A percentile compares a stretch with the other conserved stretches of the same genome.
phyloP scores from a whole-genome alignment of 2,797 vertebrate species.

The Monodelphis domestica region DNA sequence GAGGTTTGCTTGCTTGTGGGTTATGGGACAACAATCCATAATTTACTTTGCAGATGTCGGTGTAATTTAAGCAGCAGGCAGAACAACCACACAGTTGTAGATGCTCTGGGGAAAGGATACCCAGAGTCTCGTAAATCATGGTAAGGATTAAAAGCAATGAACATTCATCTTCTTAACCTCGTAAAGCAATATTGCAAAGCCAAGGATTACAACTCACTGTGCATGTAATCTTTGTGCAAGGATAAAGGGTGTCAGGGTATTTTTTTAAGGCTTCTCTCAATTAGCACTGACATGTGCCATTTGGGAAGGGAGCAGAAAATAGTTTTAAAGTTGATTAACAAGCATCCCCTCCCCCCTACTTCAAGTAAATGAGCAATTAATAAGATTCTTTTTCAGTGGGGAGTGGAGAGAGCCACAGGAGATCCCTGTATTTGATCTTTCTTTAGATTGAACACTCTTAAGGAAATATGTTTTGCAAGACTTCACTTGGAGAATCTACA shows the following conservation, averaged over 20 bases:
- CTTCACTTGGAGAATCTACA: not conserved
- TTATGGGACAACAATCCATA: conserved; percentile 82
- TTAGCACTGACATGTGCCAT: conserved; percentile 59
- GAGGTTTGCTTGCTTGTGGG: conserved; percentile 80
- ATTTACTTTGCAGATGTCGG: conserved; percentile 85
- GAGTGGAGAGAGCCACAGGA: not conserved
- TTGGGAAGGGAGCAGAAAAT: conserved; percentile 43
- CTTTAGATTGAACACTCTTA: not conserved
- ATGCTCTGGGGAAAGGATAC: conserved; percentile 82
- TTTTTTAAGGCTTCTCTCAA: conserved; percentile 79
- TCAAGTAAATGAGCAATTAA: conserved; percentile 48
- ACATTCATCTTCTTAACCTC: conserved; percentile 92
- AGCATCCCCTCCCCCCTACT: not conserved
- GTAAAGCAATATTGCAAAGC: conserved; percentile 86
- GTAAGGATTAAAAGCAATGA: conserved; percentile 91
- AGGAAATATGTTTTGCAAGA: not conserved
- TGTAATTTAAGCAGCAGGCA: conserved; percentile 83
- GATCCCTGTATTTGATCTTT: not conserved
- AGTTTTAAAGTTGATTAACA: conserved; percentile 64
- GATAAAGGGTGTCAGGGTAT: conserved; percentile 83
- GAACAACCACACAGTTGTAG: conserved; percentile 80
- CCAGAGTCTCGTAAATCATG: conserved; percentile 88
- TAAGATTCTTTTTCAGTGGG: not conserved
- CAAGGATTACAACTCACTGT: conserved; percentile 85
- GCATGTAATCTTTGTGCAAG: conserved; percentile 84